Evolutionary conservation across 2,113 vertebrate genomes (phyloP), one percentile per base, ranked within the genome.

Genomic region (Ramphastos sulfuratus): DNA sequence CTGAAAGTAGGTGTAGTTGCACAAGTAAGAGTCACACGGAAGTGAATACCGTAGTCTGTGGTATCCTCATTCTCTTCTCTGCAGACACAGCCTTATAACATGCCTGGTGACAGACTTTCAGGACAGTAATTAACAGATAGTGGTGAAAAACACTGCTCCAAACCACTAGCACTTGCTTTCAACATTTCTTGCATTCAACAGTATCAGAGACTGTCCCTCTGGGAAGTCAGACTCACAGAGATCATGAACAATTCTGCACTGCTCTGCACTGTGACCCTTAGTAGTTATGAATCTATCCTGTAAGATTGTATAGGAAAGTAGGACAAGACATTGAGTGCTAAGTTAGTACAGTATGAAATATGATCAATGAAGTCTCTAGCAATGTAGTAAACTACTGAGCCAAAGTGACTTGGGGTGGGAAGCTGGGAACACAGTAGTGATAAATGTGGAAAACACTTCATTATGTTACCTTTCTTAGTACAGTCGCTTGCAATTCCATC

Each of bases 371-470:
- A 82, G 11, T 80, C 55, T 85, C 50, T 69, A 77, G 60, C 27
- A 76, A 76, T 90, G 90, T 54, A 85, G 59, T 58, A 87, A 90
- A 83, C 67, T 90, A 77, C 54, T 79, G 67, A 92, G 42, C 39
- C 56, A 70, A 87, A 93, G 17, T 83, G 65, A 83, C 82, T 94
- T 87, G 25, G 23, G 79, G 55, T 85, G 55, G 50, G 71, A 82
- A 25, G 13, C 39, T 82, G n/a, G 31, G 44, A 87, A 66, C 64
- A 87, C 21, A 90, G 28, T 35, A 56, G 21, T 80, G 72, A 94
- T 70, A 93, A 90, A 90, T 88, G 71, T 35, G 27, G 64, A 85
- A 92, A 92, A 20, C n/a, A 58, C 25, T 75, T 79, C 55, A 89
- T 61, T 85, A 33, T 10, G 44, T 87, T 87, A 87, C 35, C 27